Evolutionary conservation across 2,113 vertebrate genomes (phyloP).

Genomic region (Nyctereutes procyonoides): DNA sequence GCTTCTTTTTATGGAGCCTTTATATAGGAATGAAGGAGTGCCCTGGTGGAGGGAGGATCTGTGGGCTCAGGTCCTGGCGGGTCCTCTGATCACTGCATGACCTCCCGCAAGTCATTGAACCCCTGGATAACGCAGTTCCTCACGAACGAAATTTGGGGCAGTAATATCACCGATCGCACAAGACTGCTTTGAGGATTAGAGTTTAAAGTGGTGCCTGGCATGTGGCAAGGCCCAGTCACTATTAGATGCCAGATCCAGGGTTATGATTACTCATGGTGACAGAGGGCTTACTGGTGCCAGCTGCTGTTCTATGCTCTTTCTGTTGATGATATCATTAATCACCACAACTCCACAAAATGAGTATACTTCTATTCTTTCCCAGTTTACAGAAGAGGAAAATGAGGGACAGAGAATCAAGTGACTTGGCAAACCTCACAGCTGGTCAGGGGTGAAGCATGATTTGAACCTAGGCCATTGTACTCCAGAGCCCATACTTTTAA

Average conservation of each 20-base stretch:
- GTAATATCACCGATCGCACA: background rate
- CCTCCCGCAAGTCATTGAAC: background rate
- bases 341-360: background rate
- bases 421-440: background rate
- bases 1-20: background rate
- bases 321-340: background rate
- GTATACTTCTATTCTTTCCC: background rate
- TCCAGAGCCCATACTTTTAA: background rate
- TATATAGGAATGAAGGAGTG: background rate
- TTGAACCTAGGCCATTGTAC: background rate
- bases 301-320: background rate
- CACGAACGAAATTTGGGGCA: background rate
- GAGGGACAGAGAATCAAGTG: background rate
- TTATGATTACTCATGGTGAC: background rate
- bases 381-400: slow-evolving; percentile 1
- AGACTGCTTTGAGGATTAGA: background rate
- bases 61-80: background rate
- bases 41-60: background rate
- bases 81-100: background rate
- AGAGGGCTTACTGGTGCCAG: background rate
- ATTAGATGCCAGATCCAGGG: background rate
- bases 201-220: background rate
- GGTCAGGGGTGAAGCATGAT: background rate
- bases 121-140: slow-evolving; percentile 24
- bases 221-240: background rate